Base-by-base conservation (phyloP, 2,113 vertebrate genomes). In the Formicarius rufipectus region DNA sequence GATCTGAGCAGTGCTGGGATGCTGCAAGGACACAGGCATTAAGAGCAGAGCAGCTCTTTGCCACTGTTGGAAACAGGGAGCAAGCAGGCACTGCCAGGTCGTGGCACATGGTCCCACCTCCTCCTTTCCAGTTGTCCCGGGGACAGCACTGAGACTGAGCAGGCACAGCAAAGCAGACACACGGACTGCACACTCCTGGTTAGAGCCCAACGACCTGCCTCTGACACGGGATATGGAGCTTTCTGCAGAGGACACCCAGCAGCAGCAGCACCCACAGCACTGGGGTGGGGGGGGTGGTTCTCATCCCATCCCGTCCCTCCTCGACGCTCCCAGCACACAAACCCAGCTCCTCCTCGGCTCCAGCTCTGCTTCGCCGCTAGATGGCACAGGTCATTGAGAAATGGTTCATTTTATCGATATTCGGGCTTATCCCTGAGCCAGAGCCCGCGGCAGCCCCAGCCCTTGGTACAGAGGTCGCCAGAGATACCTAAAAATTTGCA, bases 381-480 rank as follows among this genome's bases (percentile, higher is more conserved):
- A 94, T 97, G 97, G 97, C 97, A 96, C 88, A 95, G 96, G 96
- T 63, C 94, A 95, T 91, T 97, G 95, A 92, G 91, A 97, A 97
- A 97, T 97, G 66, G 8, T 58, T 10, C 0, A 19, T 79, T 81
- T n/a, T 42, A 47, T 40, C 81, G 2, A 6, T 6, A 33, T 33
- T 40, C 77, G 5, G 10, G 1, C 8, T n/a, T 74, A 11, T 27
- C 30, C 73, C 76, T 15, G 45, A 53, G 67, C 35, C 33, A 10
- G 69, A 39, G 28, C 47, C n/a, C 31, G 7, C 62, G 31, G 68
- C 63, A 66, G 35, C 73, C n/a, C 39, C 3, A 20, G 68, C 27
- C 62, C 83, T 11, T 6, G 2, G 6, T 9, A 19, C 14, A 1
- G 31, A 19, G 17, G 28, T 1, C 27, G 49, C 47, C 81, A 8